Evolutionary conservation across 2,888 invertebrate genomes (phyloP), one percentile per base, ranked within the genome.

Genomic region (Dolomedes plantarius): DNA sequence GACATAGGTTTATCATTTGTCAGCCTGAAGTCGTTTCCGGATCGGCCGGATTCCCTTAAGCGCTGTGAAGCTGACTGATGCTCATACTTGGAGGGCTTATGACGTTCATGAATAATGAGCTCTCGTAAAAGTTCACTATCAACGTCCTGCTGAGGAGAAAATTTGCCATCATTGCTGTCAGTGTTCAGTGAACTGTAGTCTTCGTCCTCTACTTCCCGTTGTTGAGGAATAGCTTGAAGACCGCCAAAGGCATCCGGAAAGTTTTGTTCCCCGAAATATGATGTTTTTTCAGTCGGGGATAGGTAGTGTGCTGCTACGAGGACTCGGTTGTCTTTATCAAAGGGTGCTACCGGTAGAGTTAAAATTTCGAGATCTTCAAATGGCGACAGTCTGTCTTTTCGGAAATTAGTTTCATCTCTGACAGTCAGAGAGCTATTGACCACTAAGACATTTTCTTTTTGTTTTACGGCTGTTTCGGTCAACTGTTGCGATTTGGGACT

Each of bases 101-200:
- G 75, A 23, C 36, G 75, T 36, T 82, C 82, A 7, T 82, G 75
- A 5, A 82, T 82, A 41, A 82, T 82, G 27, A 62, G 23, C 32
- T 82, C 69, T 31, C 71, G 39, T 7, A 82, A 27, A 1, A 82
- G 31, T n/a, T 36, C 62, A 7, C 29, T 29, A 32, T 71, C 75
- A 16, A 74, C n/a, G 16, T 39, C 46, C 13, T 27, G 11, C 6
- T 41, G 28, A 16, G 5, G 46, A 29, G 5, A 9, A 28, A 0
- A 0, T 5, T 13, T 0, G 16, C 1, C 2, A 1, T 13, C 29
- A 0, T 46, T 9, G 0, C 2, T 5, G 46, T 3, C 1, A 13
- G 7, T 0, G 5, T 23, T 1, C 11, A 6, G 46, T 1, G 23
- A 7, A 3, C 23, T 16, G n/a, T 29, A 29, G 6, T 46, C 5